phyloP scores from a whole-genome alignment of 2,113 vertebrate genomes.

The Podarcis raffonei region DNA sequence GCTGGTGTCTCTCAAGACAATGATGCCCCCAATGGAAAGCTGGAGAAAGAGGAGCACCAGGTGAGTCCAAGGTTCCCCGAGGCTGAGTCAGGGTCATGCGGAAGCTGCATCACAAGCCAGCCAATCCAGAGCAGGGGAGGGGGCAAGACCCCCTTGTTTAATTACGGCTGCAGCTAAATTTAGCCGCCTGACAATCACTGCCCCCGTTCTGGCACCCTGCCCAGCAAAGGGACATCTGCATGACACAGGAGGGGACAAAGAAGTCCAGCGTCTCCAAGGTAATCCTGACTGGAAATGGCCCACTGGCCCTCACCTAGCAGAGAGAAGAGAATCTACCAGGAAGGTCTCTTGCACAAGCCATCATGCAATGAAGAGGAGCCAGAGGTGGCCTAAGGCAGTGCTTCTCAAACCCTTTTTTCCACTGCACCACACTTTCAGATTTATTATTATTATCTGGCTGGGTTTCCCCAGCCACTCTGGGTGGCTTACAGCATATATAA shows the following conservation, averaged over 20 bases:
- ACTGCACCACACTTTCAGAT: no score
- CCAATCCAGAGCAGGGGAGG: neutral
- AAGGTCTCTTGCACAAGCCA: neutral
- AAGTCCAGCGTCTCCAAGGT: neutral
- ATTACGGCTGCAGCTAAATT: neutral
- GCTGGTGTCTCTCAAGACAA: constrained; percentile 96
- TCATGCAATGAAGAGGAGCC: neutral
- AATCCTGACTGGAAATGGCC: neutral
- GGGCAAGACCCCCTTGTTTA: neutral
- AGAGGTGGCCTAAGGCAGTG: neutral
- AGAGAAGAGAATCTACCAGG: neutral
- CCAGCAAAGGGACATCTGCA: neutral
- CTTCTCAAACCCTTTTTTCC: no score
- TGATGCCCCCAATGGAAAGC: constrained; percentile 96
- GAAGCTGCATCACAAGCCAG: neutral
- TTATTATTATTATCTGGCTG: no score
- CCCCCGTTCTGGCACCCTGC: neutral
- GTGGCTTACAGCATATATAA: no score
- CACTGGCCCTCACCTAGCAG: neutral
- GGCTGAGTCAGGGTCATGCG: no score
- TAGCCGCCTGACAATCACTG: neutral
- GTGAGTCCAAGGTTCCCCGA: neutral
- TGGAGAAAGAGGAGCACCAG: constrained; percentile 53
- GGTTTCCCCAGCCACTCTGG: no score
- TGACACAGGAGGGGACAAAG: neutral